phyloP scores from a whole-genome alignment of 2,888 invertebrate species.

The Poecilobothrus nobilitatus region DNA sequence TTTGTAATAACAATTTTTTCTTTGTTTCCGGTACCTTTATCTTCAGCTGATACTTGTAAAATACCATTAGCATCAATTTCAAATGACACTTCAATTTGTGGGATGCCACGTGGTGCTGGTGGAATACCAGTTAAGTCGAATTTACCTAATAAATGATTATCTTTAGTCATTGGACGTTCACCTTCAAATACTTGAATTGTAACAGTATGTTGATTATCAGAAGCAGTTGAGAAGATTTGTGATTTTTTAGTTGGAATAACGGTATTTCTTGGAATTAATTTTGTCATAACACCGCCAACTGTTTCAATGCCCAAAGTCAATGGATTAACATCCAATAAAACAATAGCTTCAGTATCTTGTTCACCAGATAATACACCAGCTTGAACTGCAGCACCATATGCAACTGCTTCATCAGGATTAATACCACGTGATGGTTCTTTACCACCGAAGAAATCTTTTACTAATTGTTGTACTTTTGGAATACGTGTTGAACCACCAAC shows the following conservation, averaged over 20 bases:
- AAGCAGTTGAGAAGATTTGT: conserved; percentile 98
- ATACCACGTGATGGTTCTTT: conserved; percentile 97
- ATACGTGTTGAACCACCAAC: conserved; percentile 99
- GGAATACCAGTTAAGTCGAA: conserved; percentile 97
- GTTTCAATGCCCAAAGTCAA: conserved; percentile 99
- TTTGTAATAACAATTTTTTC: conserved; percentile 99
- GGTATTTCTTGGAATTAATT: conserved; percentile 94
- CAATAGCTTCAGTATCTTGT: conserved; percentile 93
- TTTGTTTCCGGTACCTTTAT: conserved; percentile 97
- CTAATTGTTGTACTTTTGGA: conserved; percentile 90
- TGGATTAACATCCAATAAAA: conserved; percentile 95
- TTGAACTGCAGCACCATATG: conserved; percentile 97
- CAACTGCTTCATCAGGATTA: conserved; percentile 98
- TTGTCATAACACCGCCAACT: conserved; percentile 99
- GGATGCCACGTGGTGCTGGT: conserved; percentile 86
- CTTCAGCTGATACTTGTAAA: conserved; percentile 93
- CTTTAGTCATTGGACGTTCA: conserved; percentile 99
- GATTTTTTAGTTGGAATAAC: conserved; percentile 99
- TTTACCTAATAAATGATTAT: conserved; percentile 96
- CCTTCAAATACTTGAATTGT: conserved; percentile 99
- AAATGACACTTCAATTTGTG: conserved; percentile 90
- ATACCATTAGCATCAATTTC: conserved; percentile 94
- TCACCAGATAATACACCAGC: conserved; percentile 94
- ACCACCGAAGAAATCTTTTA: conserved; percentile 92
- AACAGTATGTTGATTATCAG: conserved; percentile 98